phyloP scores from a whole-genome alignment of 30 jellyfish, hydroid and myxozoan genomes.

The Cassiopea xamachana region DNA sequence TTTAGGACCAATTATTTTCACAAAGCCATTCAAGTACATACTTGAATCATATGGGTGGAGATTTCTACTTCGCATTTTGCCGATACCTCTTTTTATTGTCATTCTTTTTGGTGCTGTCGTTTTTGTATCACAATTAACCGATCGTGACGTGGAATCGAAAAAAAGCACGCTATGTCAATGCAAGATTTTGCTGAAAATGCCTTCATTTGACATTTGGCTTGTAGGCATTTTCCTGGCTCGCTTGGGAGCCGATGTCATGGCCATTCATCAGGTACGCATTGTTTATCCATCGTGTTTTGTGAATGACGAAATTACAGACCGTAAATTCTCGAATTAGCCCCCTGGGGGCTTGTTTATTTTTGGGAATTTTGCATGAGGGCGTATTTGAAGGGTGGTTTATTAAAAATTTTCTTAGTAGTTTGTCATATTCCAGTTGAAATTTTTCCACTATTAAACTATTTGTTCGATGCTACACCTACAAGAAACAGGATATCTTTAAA shows the following conservation, averaged over 20 bases:
- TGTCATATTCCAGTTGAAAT: no score
- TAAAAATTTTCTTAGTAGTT: no score
- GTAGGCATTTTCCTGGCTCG: constrained; percentile 34
- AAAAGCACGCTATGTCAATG: constrained; percentile 14
- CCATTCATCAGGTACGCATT: constrained; percentile 13
- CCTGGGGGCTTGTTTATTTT: no score
- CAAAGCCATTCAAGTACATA: constrained; percentile 18
- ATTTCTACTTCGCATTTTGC: constrained; percentile 28
- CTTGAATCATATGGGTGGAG: constrained; percentile 22
- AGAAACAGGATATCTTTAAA: no score
- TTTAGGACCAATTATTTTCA: constrained; percentile 22
- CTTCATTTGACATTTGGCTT: constrained; percentile 13
- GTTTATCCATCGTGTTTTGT: no score
- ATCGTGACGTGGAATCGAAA: background rate
- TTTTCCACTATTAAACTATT: no score
- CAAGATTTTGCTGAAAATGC: background rate
- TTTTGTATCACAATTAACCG: background rate
- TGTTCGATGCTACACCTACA: no score
- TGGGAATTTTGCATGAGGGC: no score
- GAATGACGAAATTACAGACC: no score
- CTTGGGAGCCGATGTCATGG: constrained; percentile 24
- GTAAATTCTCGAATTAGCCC: no score
- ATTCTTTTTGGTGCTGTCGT: constrained; percentile 5
- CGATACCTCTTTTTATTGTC: constrained; percentile 15
- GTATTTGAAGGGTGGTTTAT: no score